A percentile compares a stretch with the other conserved stretches of the same genome.
Evolutionary conservation across 2,797 vertebrate genomes (phyloP).

Genomic region (Sylvia borin): DNA sequence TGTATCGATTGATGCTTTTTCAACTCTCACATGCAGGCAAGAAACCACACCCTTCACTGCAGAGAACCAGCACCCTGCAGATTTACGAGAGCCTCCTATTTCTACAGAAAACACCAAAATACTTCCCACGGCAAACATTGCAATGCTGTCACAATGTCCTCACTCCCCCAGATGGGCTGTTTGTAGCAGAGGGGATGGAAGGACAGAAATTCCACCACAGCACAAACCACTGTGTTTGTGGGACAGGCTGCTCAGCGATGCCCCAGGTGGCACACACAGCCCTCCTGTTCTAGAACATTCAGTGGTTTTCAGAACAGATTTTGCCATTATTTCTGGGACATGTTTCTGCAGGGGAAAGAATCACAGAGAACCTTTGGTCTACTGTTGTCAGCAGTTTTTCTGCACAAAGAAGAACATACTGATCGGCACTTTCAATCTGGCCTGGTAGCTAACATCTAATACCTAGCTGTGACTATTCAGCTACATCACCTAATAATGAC

Average conservation of each 20-base stretch:
- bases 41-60: background rate
- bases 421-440: background rate
- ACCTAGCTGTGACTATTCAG: background rate
- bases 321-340: background rate
- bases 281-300: background rate
- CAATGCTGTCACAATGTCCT: background rate
- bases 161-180: background rate
- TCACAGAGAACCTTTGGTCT: background rate
- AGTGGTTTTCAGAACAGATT: background rate
- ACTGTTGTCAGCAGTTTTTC: background rate
- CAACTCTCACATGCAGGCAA: background rate
- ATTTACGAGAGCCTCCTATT: background rate
- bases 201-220: background rate
- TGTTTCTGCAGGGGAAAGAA: background rate
- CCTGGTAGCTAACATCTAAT: background rate
- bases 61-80: background rate
- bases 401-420: background rate
- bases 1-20: background rate
- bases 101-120: background rate
- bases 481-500: background rate
- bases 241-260: background rate
- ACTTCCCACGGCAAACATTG: background rate
- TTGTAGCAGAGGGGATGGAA: background rate
- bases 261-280: background rate
- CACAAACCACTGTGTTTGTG: background rate